Percentiles rank a stretch among this genome's conserved stretches.
These are phyloP conservation scores for Pipistrellus pygmaeus DNA, from an alignment of 2,797 vertebrate species.

Conservation along the genomic window DNA sequence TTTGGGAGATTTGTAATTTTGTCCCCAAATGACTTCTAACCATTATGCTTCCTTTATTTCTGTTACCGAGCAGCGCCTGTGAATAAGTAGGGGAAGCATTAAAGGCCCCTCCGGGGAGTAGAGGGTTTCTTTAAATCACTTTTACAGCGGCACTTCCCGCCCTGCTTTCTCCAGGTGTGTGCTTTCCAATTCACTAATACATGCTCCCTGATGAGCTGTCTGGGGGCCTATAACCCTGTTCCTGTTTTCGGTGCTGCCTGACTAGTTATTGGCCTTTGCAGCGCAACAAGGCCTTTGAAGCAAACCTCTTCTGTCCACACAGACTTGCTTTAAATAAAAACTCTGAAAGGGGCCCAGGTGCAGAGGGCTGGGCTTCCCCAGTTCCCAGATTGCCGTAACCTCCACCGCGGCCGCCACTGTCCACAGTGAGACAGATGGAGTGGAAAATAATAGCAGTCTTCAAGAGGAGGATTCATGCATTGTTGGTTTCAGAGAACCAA, in stretches of 20 bases:
- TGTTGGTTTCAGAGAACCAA: constrained; percentile 66
- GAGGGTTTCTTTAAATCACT: constrained; percentile 27
- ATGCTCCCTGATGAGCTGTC: constrained; percentile 62
- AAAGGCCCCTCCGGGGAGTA: not conserved
- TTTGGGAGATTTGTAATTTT: constrained; percentile 58
- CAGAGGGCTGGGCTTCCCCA: constrained; percentile 63
- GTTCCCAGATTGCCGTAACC: constrained; percentile 35
- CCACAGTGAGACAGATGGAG: constrained; percentile 66
- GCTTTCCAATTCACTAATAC: constrained; percentile 59
- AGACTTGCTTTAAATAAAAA: constrained; percentile 53
- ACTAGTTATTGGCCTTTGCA: constrained; percentile 65
- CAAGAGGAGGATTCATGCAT: constrained; percentile 26
- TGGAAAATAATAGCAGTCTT: constrained; percentile 70
- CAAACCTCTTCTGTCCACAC: constrained; percentile 65
- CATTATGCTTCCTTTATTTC: constrained; percentile 1
- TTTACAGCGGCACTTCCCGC: not conserved
- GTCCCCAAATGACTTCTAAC: not conserved
- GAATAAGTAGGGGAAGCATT: constrained; percentile 4
- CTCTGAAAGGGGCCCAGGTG: constrained; percentile 56
- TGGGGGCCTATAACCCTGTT: constrained; percentile 54
- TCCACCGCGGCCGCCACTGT: constrained; percentile 44
- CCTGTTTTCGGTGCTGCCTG: constrained; percentile 48
- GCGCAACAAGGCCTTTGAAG: constrained; percentile 62
- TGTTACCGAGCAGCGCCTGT: not conserved
- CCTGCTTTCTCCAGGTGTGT: constrained; percentile 54